These are phyloP conservation scores for Saturnia pavonia DNA, from an alignment of 2,888 invertebrate genomes.

Conservation along the genomic window DNA sequence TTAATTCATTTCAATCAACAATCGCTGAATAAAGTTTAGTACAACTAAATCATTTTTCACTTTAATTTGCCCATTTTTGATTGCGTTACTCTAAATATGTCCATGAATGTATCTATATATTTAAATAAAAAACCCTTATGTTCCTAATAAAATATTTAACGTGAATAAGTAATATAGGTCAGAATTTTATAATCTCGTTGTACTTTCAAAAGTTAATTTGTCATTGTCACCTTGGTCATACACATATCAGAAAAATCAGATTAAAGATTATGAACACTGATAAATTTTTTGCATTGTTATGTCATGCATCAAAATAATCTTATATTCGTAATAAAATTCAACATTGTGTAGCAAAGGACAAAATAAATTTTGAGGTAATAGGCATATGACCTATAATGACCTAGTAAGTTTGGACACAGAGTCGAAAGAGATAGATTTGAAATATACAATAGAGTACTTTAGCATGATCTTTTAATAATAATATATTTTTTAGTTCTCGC, in stretches of 20 bases:
- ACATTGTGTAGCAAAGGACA: neutral
- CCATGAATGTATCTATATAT: no score
- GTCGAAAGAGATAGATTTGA: neutral
- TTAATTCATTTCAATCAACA: no score
- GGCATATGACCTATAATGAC: neutral
- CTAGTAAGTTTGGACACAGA: neutral
- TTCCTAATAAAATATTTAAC: neutral
- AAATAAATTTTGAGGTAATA: neutral
- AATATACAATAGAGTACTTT: neutral
- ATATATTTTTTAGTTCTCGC: no score
- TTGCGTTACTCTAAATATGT: no score
- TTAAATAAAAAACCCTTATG: neutral
- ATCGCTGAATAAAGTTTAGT: no score
- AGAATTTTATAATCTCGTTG: neutral
- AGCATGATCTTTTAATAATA: no score
- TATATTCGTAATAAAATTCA: neutral
- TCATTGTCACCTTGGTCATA: neutral
- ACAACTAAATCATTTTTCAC: no score
- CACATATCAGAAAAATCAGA: neutral
- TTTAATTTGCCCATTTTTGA: no score
- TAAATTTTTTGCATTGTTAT: constrained; percentile 3
- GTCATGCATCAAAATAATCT: neutral
- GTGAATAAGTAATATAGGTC: neutral
- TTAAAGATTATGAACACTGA: neutral
- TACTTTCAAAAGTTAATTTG: neutral